Evolutionary conservation across 2,113 vertebrate genomes (phyloP).

Genomic region (Alaudala cheleensis): DNA sequence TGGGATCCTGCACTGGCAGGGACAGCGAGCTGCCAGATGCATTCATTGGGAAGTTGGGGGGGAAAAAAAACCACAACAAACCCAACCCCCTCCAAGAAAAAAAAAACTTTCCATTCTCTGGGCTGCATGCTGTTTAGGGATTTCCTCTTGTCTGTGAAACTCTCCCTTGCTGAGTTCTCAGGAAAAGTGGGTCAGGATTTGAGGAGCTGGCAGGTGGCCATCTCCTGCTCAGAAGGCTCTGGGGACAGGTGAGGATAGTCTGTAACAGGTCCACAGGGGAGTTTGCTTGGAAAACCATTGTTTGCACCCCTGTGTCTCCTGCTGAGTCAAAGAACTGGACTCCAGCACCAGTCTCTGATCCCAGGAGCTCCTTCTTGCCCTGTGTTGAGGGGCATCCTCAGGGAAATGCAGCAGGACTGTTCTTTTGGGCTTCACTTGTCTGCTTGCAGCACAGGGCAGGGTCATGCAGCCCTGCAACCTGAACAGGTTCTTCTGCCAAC

Average conservation of each 20-base stretch:
- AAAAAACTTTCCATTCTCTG: not conserved
- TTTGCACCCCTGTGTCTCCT: not conserved
- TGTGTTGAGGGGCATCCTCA: not conserved
- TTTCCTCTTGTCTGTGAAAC: slow-evolving; percentile 53
- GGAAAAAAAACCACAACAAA: not conserved
- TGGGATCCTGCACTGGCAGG: not conserved
- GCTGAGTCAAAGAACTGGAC: not conserved
- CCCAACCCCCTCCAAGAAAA: not conserved
- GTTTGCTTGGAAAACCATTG: not conserved
- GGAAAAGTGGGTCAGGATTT: slow-evolving; percentile 12
- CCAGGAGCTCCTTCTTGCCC: not conserved
- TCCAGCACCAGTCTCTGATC: not conserved
- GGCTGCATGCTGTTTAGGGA: not conserved
- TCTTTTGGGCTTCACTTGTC: not conserved
- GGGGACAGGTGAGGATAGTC: not conserved
- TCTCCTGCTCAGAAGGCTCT: not conserved
- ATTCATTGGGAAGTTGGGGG: not conserved
- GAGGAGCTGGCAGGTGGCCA: slow-evolving; percentile 6
- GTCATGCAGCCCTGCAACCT: not conserved
- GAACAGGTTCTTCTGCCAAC: not conserved
- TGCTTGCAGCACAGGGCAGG: not conserved
- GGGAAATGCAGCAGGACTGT: not conserved
- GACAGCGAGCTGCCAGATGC: not conserved
- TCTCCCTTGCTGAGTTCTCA: slow-evolving; percentile 32
- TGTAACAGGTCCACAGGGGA: not conserved